A percentile compares a stretch with the other conserved stretches of the same genome.
Conservation (phyloP, 2,113 vertebrate species). For the Trogon melanurus region DNA sequence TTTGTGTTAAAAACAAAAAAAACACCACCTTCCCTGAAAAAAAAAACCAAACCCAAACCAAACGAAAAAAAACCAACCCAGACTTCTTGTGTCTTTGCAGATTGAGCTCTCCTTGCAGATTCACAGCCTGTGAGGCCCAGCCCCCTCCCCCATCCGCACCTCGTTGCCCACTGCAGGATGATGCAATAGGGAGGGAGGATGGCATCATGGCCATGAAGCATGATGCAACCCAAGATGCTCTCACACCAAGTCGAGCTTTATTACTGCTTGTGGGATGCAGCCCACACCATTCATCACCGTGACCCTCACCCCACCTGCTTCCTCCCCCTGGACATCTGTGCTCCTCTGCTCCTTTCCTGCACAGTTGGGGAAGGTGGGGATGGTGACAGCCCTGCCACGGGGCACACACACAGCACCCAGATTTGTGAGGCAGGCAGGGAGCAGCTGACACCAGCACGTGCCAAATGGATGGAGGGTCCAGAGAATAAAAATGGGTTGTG, state of each 20-base stretch:
- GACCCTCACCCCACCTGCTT: background rate
- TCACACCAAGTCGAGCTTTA: accelerated
- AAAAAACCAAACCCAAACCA: background rate
- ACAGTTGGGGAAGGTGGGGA: accelerated
- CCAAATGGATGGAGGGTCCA: background rate
- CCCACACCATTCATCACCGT: background rate
- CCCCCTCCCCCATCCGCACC: background rate
- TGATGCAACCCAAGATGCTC: background rate
- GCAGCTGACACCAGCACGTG: accelerated
- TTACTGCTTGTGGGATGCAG: background rate
- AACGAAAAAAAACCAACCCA: background rate
- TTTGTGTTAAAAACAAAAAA: background rate
- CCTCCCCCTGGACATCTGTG: accelerated
- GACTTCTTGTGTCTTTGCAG: background rate
- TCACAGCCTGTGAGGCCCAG: background rate
- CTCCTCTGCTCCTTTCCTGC: background rate
- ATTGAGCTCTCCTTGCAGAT: background rate
- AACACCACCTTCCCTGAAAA: too few relatives aligned
- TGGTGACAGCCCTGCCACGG: accelerated
- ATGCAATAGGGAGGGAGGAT: conserved; percentile 20
- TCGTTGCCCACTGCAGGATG: background rate
- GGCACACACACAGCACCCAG: background rate
- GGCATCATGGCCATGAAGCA: background rate
- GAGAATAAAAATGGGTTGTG: background rate
- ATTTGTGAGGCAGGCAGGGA: background rate